These are phyloP conservation scores for Dipus sagitta DNA, from an alignment of 2,797 vertebrate genomes.

Conservation along the genomic window DNA sequence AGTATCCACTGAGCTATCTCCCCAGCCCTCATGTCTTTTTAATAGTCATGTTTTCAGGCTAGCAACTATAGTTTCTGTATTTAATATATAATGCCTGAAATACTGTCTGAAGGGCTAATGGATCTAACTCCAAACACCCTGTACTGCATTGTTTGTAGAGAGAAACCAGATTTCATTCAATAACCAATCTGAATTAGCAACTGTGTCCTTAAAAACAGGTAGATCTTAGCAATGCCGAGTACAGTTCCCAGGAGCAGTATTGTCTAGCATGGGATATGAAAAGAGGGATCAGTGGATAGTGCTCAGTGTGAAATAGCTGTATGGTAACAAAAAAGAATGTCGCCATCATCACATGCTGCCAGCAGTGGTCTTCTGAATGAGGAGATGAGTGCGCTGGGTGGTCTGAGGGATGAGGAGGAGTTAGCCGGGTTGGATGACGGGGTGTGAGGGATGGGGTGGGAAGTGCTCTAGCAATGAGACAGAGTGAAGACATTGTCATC, in stretches of 20 bases:
- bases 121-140: constrained; percentile 6
- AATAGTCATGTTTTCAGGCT: constrained; percentile 7
- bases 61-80: constrained; percentile 45
- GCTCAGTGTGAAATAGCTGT: not conserved
- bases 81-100: constrained; percentile 25
- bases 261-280: not conserved
- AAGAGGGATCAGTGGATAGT: not conserved
- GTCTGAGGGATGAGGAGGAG: not conserved
- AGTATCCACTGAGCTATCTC: too few species aligned
- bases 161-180: constrained; percentile 34
- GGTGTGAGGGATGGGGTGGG: not conserved
- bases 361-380: not conserved
- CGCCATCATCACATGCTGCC: not conserved
- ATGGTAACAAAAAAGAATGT: not conserved
- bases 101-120: constrained; percentile 5
- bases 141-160: not conserved
- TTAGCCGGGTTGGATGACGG: not conserved
- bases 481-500: not conserved
- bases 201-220: not conserved
- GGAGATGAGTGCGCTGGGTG: not conserved
- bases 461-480: not conserved
- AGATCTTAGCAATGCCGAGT: not conserved
- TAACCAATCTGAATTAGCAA: not conserved
- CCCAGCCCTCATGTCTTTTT: too few species aligned
- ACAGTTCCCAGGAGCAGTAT: not conserved